A percentile compares a stretch with the other conserved stretches of the same genome.
Evolutionary conservation across 2,113 vertebrate species (phyloP).

Genomic region (Ceyx melanurus): DNA sequence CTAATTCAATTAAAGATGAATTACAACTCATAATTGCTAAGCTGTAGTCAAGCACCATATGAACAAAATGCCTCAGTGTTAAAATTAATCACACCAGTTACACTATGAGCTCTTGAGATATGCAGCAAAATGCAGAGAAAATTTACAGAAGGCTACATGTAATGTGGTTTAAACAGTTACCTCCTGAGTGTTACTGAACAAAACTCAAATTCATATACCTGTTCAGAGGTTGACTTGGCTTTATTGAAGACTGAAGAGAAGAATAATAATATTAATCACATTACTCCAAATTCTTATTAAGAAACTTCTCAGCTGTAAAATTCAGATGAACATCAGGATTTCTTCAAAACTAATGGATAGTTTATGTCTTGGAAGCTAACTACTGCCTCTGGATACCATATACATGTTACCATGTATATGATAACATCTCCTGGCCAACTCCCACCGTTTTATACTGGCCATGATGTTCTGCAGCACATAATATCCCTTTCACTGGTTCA

Average conservation of each 20-base stretch:
- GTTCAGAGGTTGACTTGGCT: background rate
- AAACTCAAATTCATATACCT: background rate
- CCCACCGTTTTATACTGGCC: too few relatives aligned
- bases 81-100: background rate
- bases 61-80: background rate
- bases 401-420: background rate
- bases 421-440: too few relatives aligned
- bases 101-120: background rate
- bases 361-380: background rate
- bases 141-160: background rate
- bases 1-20: background rate
- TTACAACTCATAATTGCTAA: background rate
- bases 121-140: background rate
- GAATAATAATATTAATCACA: background rate
- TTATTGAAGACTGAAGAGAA: background rate
- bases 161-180: background rate
- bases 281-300: background rate
- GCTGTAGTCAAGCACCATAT: conserved; percentile 1
- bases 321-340: background rate
- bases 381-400: background rate
- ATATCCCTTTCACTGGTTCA: too few relatives aligned
- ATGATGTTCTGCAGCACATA: too few relatives aligned
- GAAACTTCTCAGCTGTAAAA: background rate
- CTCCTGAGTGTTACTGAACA: background rate
- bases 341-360: background rate